Evolutionary conservation across 2,888 invertebrate genomes (phyloP), one percentile per base, ranked within the genome.

Genomic region (Timema podura): DNA sequence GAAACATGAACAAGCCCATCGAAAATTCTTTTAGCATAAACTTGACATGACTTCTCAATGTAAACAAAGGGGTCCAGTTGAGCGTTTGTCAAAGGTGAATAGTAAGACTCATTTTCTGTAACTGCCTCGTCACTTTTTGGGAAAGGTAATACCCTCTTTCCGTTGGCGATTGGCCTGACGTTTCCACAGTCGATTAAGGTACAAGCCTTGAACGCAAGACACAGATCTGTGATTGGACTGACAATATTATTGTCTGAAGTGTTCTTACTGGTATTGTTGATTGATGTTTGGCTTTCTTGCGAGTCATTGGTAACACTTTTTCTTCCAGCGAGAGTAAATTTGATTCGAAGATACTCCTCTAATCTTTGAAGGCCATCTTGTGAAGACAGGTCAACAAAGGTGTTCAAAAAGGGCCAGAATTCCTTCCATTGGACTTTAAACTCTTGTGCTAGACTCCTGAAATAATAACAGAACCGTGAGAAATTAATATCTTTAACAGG

Each of bases 361-460:
- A 98, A 80, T 59, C 88, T 83, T 0, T 81, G 77, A 9, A 97
- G 83, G 0, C 96, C 97, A 69, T 91, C 89, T 0, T 83, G 78
- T 0, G 90, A 86, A 0, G 90, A 82, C 7, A 98, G 84, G 80
- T 98, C 91, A 0, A 91, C 85, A 80, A 92, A 95, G 2, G 87
- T 86, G 75, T 91, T 90, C 13, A 97, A 82, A 79, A 97, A 97
- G 7, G 91, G 89, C 97, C 97, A 98, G 81, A 93, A 93, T 78
- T 98, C 97, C 73, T 88, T 90, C 96, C 96, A 97, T 10, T 87
- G 86, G 0, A 93, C 85, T 68, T 89, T 85, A 79, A 88, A 86
- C 79, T 91, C 85, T 73, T 87, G 86, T 0, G 94, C 93, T 74
- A 91, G 79, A 74, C 85, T 83, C 77, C 90, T 89, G 80, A 16